Percentiles rank a stretch among this genome's conserved stretches.
These are phyloP conservation scores for Oenanthe melanoleuca DNA, from an alignment of 2,113 vertebrate species.

Conservation along the genomic window DNA sequence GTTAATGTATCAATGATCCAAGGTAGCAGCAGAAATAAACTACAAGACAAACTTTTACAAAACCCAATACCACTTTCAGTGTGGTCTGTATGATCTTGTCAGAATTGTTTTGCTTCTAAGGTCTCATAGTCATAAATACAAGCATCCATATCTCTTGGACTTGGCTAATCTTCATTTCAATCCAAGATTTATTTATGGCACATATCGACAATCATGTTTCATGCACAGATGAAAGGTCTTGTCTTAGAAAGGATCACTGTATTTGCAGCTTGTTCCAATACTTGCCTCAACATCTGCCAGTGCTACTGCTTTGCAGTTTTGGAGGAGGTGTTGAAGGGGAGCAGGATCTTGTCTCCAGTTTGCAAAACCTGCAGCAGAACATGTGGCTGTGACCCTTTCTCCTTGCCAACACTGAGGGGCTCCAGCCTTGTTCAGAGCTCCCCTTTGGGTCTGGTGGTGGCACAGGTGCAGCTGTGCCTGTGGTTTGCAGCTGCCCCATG, in stretches of 20 bases:
- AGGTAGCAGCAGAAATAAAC: background rate
- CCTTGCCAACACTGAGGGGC: background rate
- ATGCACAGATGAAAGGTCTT: background rate
- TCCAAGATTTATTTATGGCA: background rate
- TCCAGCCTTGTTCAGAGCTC: background rate
- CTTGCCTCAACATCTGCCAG: background rate
- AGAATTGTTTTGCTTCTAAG: background rate
- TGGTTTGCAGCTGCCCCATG: background rate
- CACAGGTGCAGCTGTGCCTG: background rate
- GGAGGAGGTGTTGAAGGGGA: background rate
- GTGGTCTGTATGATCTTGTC: background rate
- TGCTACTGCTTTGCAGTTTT: background rate
- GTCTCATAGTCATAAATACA: background rate
- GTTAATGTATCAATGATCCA: background rate
- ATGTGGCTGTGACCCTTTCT: background rate
- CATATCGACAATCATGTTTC: background rate
- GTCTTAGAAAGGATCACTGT: background rate
- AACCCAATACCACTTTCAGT: background rate
- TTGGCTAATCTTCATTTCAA: background rate
- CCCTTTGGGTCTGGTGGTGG: accelerated
- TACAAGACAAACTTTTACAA: background rate
- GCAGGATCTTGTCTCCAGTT: background rate
- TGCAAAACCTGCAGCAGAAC: background rate
- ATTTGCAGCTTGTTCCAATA: background rate
- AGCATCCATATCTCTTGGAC: background rate